Base-by-base conservation (phyloP, 2,888 invertebrate species). In the Pemphredon lugubris region DNA sequence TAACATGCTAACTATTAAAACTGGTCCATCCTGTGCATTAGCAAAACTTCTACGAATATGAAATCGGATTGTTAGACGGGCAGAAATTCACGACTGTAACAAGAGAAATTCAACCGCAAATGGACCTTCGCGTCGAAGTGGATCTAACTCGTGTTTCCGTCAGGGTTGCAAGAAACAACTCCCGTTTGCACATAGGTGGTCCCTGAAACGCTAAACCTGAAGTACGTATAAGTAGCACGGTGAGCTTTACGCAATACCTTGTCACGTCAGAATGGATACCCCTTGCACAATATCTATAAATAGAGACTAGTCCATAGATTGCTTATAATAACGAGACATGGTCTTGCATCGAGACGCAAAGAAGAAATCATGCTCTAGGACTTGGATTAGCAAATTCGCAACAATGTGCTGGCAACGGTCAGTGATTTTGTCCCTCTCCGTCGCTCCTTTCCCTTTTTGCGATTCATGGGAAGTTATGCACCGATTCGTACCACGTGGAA, bases 201-300 rank as follows among this genome's bases (percentile, higher is more conserved):
- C 21, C 61, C 53, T 60, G 66, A 60, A 70, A 76, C 68, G 75
- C 40, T 73, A 77, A 73, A 76, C 76, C 70, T 61, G 58, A 67
- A 67, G 32, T 42, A 53, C 68, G 64, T 67, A 65, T 66, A 75
- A 70, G 76, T 76, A 77, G 77, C 77, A 61, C 66, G 74, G 60
- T 60, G 57, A 70, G 69, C 68, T 76, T 78, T 81, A 76, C 79
- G 77, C 73, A 82, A 81, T 60, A 66, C 55, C 65, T 40, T 39
- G 73, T 66, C 77, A 64, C 44, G 71, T 73, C 73, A 73, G 69
- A 77, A 67, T 70, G 67, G 68, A 67, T 53, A 74, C 54, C 64
- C 59, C 47, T 77, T 74, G 69, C 73, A 79, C 71, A 82, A 82
- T 80, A 69, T 55, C 78, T 73, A 79, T 80, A 81, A 83, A 82